A percentile compares a stretch with the other conserved stretches of the same genome.
Conservation (phyloP, 2,113 vertebrate species). For the Semnornis frantzii region DNA sequence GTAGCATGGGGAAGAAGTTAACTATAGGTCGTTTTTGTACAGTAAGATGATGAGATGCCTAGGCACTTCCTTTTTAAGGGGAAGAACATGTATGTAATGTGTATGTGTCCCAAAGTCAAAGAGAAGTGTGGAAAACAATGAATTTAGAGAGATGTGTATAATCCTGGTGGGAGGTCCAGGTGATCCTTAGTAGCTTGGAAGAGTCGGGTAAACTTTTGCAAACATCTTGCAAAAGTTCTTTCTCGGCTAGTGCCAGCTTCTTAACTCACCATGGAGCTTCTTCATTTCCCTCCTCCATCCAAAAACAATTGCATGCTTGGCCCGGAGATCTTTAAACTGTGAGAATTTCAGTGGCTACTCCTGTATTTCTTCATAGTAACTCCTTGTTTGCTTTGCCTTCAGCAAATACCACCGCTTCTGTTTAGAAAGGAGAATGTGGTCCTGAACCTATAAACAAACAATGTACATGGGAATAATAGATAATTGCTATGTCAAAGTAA, state of each 20-base stretch:
- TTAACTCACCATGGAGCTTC: background rate
- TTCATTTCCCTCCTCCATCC: background rate
- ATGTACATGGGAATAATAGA: background rate
- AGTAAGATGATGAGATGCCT: background rate
- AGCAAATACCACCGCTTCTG: background rate
- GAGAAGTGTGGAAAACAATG: background rate
- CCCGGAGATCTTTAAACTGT: background rate
- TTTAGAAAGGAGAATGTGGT: conserved; percentile 26
- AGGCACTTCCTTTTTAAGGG: background rate
- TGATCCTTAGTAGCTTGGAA: background rate
- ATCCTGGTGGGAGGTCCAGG: background rate
- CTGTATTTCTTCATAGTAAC: background rate
- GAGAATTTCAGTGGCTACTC: background rate
- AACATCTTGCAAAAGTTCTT: background rate
- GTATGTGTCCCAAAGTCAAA: background rate
- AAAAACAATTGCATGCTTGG: background rate
- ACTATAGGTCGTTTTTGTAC: background rate
- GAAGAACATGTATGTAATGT: background rate
- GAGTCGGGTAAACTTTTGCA: background rate
- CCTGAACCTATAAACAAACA: conserved; percentile 14
- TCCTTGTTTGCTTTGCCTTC: conserved; percentile 25
- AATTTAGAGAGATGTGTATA: background rate
- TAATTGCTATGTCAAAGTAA: conserved; percentile 30
- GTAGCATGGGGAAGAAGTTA: background rate
- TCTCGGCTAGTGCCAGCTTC: background rate